Percentiles rank a stretch among this genome's conserved stretches.
Evolutionary conservation across 2,797 vertebrate species (phyloP).

Genomic region (Xyrichtys novacula): DNA sequence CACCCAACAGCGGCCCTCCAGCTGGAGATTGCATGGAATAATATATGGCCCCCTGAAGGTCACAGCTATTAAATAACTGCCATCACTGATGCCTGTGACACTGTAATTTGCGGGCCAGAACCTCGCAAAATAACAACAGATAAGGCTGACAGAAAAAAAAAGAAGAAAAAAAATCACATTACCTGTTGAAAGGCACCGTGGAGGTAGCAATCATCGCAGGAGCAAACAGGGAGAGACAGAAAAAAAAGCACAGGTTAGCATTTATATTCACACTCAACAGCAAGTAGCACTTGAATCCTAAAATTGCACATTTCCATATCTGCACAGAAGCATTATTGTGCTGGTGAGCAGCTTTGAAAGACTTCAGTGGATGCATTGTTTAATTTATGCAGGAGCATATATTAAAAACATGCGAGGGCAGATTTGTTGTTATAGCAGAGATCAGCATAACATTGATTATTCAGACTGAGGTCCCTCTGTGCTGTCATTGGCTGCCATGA

Average conservation of each 20-base stretch:
- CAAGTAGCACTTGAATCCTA: slow-evolving; percentile 42
- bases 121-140: slow-evolving; percentile 42
- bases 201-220: slow-evolving; percentile 45
- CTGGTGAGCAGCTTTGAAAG: background rate
- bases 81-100: slow-evolving; percentile 41
- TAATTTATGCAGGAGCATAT: slow-evolving; percentile 20
- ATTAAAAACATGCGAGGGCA: slow-evolving; percentile 17
- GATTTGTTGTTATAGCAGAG: slow-evolving; percentile 48
- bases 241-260: slow-evolving; percentile 67
- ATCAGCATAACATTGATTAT: slow-evolving; percentile 59
- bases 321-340: slow-evolving; percentile 20
- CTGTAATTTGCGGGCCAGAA: slow-evolving; percentile 38
- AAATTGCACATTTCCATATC: slow-evolving; percentile 37
- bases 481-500: slow-evolving; percentile 40
- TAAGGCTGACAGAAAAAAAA: slow-evolving; percentile 24
- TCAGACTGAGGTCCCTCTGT: slow-evolving; percentile 24
- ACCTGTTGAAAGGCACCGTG: slow-evolving; percentile 73
- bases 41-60: slow-evolving; percentile 28
- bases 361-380: slow-evolving; percentile 15
- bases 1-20: slow-evolving; percentile 29
- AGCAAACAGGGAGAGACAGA: slow-evolving; percentile 53
- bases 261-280: slow-evolving; percentile 47
- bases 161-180: slow-evolving; percentile 61
- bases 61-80: slow-evolving; percentile 54
- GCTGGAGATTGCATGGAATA: slow-evolving; percentile 34